These are phyloP conservation scores for Falco biarmicus DNA, from an alignment of 2,797 vertebrate genomes.

Conservation along the genomic window DNA sequence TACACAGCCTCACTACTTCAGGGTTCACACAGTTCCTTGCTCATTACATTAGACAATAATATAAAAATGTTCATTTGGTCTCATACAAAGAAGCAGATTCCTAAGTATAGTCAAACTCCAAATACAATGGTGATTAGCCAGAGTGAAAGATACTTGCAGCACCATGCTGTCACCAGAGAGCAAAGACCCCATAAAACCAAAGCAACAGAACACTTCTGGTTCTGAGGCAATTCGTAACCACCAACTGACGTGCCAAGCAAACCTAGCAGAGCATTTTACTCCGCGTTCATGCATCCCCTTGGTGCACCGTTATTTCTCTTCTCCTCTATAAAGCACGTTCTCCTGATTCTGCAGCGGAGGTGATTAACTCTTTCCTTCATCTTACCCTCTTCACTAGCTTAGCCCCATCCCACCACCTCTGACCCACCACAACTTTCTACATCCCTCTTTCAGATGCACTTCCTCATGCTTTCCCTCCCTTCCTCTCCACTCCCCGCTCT, in stretches of 20 bases:
- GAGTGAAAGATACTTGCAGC: background rate
- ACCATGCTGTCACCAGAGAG: fast-evolving
- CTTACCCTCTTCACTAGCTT: background rate
- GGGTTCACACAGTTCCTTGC: background rate
- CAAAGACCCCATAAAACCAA: fast-evolving
- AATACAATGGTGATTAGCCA: fast-evolving
- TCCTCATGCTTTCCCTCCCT: background rate
- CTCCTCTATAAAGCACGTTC: background rate
- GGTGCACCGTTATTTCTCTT: fast-evolving
- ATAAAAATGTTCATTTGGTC: fast-evolving
- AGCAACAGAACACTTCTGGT: fast-evolving
- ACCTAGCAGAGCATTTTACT: background rate
- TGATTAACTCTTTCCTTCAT: background rate
- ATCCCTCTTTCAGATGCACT: background rate
- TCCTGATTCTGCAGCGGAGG: background rate
- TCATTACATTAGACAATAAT: fast-evolving
- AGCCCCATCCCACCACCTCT: background rate
- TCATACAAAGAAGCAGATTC: fast-evolving
- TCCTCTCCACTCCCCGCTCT: background rate
- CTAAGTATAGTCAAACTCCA: background rate
- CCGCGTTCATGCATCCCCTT: background rate
- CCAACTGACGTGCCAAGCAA: fast-evolving
- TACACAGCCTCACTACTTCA: background rate
- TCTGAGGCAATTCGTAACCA: fast-evolving
- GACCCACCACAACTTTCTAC: background rate